A percentile compares a stretch with the other conserved stretches of the same genome.
phyloP scores from a whole-genome alignment of 2,113 vertebrate species.

The Macroglossus sobrinus region DNA sequence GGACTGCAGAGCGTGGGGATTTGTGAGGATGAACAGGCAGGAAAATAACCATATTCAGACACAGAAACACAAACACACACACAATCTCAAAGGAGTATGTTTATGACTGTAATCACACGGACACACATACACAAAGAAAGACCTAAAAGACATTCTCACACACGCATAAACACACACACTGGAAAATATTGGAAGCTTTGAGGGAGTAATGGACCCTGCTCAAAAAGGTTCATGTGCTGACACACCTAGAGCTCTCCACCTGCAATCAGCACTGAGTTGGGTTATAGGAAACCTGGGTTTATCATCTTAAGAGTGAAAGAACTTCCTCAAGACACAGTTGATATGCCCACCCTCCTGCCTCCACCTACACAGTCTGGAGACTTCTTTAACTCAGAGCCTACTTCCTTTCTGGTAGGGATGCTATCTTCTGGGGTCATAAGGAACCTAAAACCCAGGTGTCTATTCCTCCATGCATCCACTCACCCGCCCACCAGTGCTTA shows the following conservation, averaged over 20 bases:
- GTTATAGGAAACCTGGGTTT: not conserved
- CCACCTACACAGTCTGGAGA: not conserved
- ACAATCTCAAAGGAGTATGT: not conserved
- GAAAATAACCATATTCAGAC: not conserved
- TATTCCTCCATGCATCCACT: not conserved
- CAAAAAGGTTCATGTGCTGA: not conserved
- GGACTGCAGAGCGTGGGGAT: not conserved
- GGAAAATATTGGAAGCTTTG: not conserved
- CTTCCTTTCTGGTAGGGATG: not conserved
- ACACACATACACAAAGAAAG: not conserved
- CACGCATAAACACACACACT: fast-evolving
- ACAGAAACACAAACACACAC: not conserved
- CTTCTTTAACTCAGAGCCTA: not conserved
- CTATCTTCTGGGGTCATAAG: not conserved
- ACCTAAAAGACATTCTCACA: not conserved
- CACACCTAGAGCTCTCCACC: not conserved
- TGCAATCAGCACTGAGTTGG: not conserved
- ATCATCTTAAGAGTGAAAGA: not conserved
- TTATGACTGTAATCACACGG: not conserved
- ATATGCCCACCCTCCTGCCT: fast-evolving
- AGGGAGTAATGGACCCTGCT: not conserved
- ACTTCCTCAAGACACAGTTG: not conserved
- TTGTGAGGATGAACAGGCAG: constrained; percentile 20
- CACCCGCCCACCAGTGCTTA: not conserved
- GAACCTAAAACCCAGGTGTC: not conserved